Evolutionary conservation across 2,113 vertebrate genomes (phyloP), one percentile per base, ranked within the genome.

Genomic region (Clupea harengus): DNA sequence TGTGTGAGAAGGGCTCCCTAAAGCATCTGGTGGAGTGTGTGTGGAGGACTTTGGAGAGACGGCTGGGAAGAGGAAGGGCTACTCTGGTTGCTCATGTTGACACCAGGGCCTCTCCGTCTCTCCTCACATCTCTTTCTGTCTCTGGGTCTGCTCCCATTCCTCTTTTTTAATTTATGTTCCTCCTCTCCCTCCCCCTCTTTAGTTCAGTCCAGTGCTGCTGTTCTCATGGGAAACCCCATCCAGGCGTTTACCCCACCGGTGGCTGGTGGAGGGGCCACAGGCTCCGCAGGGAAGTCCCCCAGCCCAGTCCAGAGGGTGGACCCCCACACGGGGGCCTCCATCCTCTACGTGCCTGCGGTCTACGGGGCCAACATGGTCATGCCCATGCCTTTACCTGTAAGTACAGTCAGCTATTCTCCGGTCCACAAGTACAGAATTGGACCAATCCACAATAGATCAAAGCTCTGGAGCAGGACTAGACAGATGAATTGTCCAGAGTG

Each of bases 311-410:
- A 99, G 93, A 96, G 97, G 93, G 97, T 99, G 93, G 98, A 99
- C 92, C 98, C 98, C 87, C 98, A 99, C 91, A 98, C 97, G 72
- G 98, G 97, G 88, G 96, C 98, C 92, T 99, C 98, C 92, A 99
- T 99, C 93, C 96, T 99, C 25, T 99, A 99, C 20, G 98, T 99
- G 91, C 98, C 98, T 87, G 98, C 98, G 82, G 97, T 99, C 90
- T 99, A 99, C 89, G 97, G 98, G 93, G 98, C 97, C 92, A 99
- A 99, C 91, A 97, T 99, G 96, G 97, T 99, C 92, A 99, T 99
- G 98, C 96, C 98, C 90, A 95, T 99, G 97, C 98, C 98, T 94
- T 96, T 99, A 90, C 97, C 97, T 88, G 97, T 99, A 95, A 97
- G 98, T 95, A 88, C 82, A 32, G 52, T 13, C 17, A 85, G 4